A percentile compares a stretch with the other conserved stretches of the same genome.
Conservation (phyloP, 30 jellyfish, hydroid and myxozoan genomes). For the Hydractinia echinata region DNA sequence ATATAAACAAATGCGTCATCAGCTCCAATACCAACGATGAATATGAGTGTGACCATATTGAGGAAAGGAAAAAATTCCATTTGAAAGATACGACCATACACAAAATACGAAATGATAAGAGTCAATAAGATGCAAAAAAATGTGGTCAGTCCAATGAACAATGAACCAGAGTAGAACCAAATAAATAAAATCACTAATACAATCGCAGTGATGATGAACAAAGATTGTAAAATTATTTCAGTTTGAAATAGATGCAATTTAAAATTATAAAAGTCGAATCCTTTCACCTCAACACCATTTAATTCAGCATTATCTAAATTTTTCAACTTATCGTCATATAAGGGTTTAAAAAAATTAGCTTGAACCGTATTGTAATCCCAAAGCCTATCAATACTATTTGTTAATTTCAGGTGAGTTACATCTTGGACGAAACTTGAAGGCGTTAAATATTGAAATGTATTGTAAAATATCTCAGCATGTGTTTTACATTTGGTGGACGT, state of each 20-base stretch:
- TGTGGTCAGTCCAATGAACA: slow-evolving; percentile 70
- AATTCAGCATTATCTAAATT: slow-evolving; percentile 11
- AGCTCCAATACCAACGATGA: slow-evolving; percentile 85
- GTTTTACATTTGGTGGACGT: neutral
- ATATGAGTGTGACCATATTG: slow-evolving; percentile 49
- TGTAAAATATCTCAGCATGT: slow-evolving; percentile 30
- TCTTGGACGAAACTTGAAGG: slow-evolving; percentile 37
- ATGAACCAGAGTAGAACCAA: slow-evolving; percentile 61
- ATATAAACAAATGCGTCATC: slow-evolving; percentile 87
- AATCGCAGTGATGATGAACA: slow-evolving; percentile 47
- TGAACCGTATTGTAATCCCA: neutral
- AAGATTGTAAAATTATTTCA: slow-evolving; percentile 38
- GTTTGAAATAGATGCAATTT: slow-evolving; percentile 37
- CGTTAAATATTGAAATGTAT: slow-evolving; percentile 44
- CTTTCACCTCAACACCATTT: slow-evolving; percentile 54
- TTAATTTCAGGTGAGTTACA: slow-evolving; percentile 24
- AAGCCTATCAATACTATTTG: slow-evolving; percentile 40
- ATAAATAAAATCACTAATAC: slow-evolving; percentile 48
- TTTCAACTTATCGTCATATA: slow-evolving; percentile 40
- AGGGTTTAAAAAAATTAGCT: slow-evolving; percentile 27
- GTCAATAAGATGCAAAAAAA: slow-evolving; percentile 48
- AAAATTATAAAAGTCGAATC: slow-evolving; percentile 36
- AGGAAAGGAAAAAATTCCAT: slow-evolving; percentile 73
- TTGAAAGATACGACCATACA: slow-evolving; percentile 59
- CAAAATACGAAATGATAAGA: slow-evolving; percentile 60